These are phyloP conservation scores for Cathartes aura DNA, from an alignment of 2,113 vertebrate genomes.

Conservation along the genomic window DNA sequence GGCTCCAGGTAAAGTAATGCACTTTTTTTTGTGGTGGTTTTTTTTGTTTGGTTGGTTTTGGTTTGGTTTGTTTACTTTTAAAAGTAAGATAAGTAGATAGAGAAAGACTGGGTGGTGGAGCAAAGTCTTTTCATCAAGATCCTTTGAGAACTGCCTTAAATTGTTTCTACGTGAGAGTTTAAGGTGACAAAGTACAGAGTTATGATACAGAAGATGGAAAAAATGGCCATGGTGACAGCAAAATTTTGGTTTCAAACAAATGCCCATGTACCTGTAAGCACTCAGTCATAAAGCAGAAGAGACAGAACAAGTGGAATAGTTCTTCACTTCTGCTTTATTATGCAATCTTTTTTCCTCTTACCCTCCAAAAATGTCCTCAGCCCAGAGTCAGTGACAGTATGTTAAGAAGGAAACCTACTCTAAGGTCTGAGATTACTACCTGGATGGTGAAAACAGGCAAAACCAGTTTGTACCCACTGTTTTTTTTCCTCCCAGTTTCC, in stretches of 20 bases:
- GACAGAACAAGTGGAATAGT: background rate
- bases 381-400: too few species aligned
- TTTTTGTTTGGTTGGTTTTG: accelerated
- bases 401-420: background rate
- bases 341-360: background rate
- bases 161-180: background rate
- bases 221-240: background rate
- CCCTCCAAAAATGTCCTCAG: background rate
- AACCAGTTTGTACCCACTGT: background rate
- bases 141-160: background rate
- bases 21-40: accelerated
- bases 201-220: background rate
- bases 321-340: background rate
- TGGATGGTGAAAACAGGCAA: background rate
- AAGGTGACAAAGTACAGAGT: background rate
- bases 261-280: accelerated
- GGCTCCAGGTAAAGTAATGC: constrained; percentile 84
- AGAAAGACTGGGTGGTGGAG: background rate
- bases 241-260: background rate
- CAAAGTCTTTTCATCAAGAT: background rate
- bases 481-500: background rate
- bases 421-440: background rate
- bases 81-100: background rate
- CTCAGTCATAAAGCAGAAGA: background rate
- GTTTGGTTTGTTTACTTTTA: background rate